These are phyloP conservation scores for Pogonocichla stellata DNA, from an alignment of 2,113 vertebrate species.

Conservation along the genomic window DNA sequence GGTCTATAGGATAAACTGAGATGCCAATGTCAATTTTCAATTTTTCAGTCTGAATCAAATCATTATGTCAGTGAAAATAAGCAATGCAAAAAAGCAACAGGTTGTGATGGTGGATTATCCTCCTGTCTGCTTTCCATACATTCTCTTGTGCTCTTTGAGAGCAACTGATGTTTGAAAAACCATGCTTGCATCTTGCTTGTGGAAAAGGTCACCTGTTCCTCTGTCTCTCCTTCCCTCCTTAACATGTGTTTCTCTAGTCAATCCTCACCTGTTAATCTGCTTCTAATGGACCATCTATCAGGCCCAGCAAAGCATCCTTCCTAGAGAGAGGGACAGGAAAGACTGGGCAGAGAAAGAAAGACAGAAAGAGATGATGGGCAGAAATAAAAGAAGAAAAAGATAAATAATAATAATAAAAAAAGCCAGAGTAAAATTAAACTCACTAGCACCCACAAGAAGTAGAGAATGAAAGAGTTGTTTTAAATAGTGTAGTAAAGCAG, in stretches of 20 bases:
- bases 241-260: slow-evolving; percentile 62
- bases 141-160: not conserved
- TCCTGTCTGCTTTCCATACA: not conserved
- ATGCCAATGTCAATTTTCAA: not conserved
- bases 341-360: not conserved
- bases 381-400: not conserved
- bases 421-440: not conserved
- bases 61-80: slow-evolving; percentile 17
- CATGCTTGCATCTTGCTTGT: not conserved
- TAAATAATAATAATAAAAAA: not conserved
- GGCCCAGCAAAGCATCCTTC: slow-evolving; percentile 9
- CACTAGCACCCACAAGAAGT: not conserved
- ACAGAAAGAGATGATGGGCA: not conserved
- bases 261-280: slow-evolving; percentile 67
- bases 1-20: slow-evolving; percentile 14
- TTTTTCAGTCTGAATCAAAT: not conserved
- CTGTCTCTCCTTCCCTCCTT: slow-evolving; percentile 4
- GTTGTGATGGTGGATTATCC: not conserved
- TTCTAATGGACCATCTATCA: slow-evolving; percentile 70
- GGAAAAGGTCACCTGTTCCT: slow-evolving; percentile 66
- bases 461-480: not conserved
- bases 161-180: slow-evolving; percentile 38
- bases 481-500: not conserved
- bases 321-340: not conserved
- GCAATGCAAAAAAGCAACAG: not conserved